Percentiles rank a stretch among this genome's conserved stretches.
Conservation (phyloP, 2,113 vertebrate genomes). For the Cyprinus carpio region DNA sequence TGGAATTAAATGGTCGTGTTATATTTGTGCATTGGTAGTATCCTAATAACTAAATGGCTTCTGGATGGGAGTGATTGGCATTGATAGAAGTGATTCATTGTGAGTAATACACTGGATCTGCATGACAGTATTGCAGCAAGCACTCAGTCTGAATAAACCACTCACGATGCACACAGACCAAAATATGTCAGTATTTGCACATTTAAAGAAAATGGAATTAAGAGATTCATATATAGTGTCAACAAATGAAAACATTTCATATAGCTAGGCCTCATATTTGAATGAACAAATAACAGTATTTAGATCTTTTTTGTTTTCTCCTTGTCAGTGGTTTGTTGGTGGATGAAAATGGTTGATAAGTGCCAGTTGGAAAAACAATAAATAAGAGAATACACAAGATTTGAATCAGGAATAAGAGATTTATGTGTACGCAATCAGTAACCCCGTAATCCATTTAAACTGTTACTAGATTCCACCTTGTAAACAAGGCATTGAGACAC, state of each 20-base stretch:
- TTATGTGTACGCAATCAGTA: not conserved
- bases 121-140: conserved; percentile 13
- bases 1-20: not conserved
- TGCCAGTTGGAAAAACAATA: too few relatives aligned
- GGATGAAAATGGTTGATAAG: not conserved
- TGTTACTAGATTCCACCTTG: not conserved
- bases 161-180: not conserved
- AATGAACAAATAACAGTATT: not conserved
- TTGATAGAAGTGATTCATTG: not conserved
- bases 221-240: not conserved
- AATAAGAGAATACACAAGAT: not conserved
- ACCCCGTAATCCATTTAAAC: not conserved
- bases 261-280: not conserved
- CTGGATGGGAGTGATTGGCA: not conserved
- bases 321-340: not conserved
- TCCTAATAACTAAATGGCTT: not conserved
- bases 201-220: not conserved
- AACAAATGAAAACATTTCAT: not conserved
- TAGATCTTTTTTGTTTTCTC: not conserved
- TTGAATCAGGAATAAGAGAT: not conserved
- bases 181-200: not conserved
- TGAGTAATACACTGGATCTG: not conserved
- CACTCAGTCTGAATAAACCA: not conserved
- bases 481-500: not conserved
- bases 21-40: not conserved